Conservation (phyloP, 2,888 invertebrate species). For the Drosophila multiciliata region DNA sequence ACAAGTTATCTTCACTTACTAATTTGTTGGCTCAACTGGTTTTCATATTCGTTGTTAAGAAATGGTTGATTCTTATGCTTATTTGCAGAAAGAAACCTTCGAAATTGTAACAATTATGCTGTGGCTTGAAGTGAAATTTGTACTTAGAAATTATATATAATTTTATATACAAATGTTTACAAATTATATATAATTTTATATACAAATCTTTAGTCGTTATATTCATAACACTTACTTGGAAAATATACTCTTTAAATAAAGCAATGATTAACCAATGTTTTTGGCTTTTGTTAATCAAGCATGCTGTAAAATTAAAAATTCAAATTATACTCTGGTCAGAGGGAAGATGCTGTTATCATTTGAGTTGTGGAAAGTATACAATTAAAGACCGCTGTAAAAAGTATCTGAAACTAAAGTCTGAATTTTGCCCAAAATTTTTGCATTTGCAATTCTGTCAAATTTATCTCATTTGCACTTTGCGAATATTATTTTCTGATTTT, state of each 20-base stretch:
- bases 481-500: constrained; percentile 55
- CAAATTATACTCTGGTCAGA: neutral
- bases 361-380: constrained; percentile 30
- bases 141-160: neutral
- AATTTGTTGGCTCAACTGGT: neutral
- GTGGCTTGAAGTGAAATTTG: neutral
- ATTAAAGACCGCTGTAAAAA: constrained; percentile 47
- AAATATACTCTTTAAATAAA: neutral
- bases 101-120: neutral
- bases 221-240: too few species aligned
- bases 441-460: constrained; percentile 11
- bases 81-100: neutral
- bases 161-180: neutral
- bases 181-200: neutral
- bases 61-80: neutral
- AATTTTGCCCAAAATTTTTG: neutral
- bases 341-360: constrained; percentile 8
- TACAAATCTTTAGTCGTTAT: too few species aligned
- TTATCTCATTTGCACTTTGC: constrained; percentile 44
- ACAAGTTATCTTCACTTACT: neutral
- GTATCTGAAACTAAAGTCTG: constrained; percentile 11
- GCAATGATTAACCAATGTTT: too few species aligned
- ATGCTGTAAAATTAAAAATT: too few species aligned
- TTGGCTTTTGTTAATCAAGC: too few species aligned
- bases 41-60: neutral